Percentiles rank a stretch among this genome's conserved stretches.
These are phyloP conservation scores for Drosophila orena DNA, from an alignment of 1,140 invertebrate species.

Conservation along the genomic window DNA sequence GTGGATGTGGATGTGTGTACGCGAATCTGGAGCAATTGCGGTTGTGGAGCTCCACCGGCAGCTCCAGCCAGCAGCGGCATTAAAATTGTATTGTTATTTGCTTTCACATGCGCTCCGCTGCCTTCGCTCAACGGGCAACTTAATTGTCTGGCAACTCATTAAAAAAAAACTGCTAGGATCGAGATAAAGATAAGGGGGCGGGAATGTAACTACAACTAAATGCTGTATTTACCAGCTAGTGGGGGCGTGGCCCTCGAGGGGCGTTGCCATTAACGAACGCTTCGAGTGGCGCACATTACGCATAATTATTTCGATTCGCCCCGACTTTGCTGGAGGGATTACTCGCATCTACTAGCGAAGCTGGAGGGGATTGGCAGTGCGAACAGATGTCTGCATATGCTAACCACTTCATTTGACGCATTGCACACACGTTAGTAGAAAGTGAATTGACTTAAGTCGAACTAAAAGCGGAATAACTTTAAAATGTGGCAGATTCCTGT, in stretches of 20 bases:
- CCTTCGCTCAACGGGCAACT: constrained; percentile 30
- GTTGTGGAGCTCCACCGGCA: constrained; percentile 11
- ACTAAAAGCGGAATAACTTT: no score
- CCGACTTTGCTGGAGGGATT: constrained; percentile 2
- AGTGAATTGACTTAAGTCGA: neutral
- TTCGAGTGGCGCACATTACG: constrained; percentile 29
- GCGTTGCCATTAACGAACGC: constrained; percentile 15
- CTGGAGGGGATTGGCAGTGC: constrained; percentile 9
- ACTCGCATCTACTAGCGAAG: neutral
- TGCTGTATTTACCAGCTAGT: constrained; percentile 34
- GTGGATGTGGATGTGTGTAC: neutral
- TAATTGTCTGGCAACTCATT: constrained; percentile 81
- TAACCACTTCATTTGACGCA: constrained; percentile 2
- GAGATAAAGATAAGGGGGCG: neutral
- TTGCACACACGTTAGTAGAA: no score
- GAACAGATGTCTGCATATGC: constrained; percentile 13
- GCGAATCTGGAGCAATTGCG: neutral
- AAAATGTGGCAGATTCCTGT: no score
- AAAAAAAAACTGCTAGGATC: constrained; percentile 26
- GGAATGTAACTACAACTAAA: constrained; percentile 37
- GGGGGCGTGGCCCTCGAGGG: constrained; percentile 1
- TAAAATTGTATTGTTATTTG: constrained; percentile 80
- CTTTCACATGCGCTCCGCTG: constrained; percentile 38
- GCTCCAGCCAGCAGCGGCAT: constrained; percentile 48
- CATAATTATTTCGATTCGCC: constrained; percentile 34